Conservation (phyloP, 2,113 vertebrate genomes). For the Centrocercus urophasianus region DNA sequence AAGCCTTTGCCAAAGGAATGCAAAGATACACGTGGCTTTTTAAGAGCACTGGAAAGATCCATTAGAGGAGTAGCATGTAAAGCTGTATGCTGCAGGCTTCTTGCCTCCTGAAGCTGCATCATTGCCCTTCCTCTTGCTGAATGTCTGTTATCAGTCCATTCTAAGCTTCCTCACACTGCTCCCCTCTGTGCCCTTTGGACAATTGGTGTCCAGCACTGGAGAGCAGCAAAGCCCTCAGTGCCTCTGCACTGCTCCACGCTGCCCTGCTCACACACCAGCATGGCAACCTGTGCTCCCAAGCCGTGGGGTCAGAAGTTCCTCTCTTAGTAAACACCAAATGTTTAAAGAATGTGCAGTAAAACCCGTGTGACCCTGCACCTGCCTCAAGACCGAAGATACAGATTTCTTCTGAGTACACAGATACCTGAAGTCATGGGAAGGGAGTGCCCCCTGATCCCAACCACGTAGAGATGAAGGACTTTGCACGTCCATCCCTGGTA, state of each 20-base stretch:
- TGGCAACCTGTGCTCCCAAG: rapidly evolving
- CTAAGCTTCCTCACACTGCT: rapidly evolving
- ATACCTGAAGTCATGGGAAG: neutral
- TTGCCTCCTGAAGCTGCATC: neutral
- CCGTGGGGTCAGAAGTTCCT: neutral
- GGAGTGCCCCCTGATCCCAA: neutral
- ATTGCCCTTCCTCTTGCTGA: neutral
- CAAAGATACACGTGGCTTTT: neutral
- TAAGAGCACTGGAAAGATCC: neutral
- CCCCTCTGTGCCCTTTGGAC: neutral
- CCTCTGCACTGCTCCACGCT: neutral
- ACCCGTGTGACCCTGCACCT: neutral
- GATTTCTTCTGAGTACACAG: neutral
- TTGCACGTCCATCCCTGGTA: rapidly evolving
- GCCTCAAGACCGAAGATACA: rapidly evolving
- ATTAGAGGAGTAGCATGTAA: neutral
- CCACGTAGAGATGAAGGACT: neutral
- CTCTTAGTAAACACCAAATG: neutral
- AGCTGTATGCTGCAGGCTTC: neutral
- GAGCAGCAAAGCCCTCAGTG: neutral
- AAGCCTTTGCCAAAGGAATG: neutral
- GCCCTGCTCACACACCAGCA: neutral
- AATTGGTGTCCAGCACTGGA: neutral
- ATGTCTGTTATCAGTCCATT: rapidly evolving
- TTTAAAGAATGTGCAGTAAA: conserved; percentile 6